Evolutionary conservation across 2,888 invertebrate genomes (phyloP).

Genomic region (Julus scanicus): DNA sequence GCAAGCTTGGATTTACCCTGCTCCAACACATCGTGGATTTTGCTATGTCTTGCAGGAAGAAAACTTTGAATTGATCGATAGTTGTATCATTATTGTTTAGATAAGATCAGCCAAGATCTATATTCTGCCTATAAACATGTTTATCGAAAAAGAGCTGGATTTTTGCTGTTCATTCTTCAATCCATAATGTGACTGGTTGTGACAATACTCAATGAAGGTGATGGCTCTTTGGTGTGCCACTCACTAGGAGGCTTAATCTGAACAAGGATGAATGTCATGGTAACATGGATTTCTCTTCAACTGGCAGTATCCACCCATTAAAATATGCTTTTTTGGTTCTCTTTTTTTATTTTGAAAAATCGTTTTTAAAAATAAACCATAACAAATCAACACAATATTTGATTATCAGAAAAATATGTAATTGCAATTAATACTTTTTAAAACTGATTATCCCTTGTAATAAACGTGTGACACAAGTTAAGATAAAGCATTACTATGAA

Average conservation of each 20-base stretch:
- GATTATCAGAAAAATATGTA: neutral
- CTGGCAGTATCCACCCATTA: neutral
- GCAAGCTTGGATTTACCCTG: neutral
- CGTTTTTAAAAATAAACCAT: neutral
- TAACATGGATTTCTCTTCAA: neutral
- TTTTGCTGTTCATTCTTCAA: slow-evolving; percentile 6
- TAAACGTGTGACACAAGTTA: neutral
- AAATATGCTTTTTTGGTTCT: neutral
- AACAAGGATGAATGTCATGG: slow-evolving; percentile 6
- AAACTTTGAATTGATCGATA: neutral
- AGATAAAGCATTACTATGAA: too few species aligned
- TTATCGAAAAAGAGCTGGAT: neutral
- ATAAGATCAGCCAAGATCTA: neutral
- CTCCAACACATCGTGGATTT: neutral
- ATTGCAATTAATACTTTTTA: neutral
- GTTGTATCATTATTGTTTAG: slow-evolving; percentile 4
- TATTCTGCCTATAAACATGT: neutral
- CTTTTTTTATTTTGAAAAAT: neutral
- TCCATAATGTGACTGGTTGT: slow-evolving; percentile 10
- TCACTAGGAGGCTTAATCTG: neutral
- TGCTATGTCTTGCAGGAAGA: neutral
- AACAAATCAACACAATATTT: neutral
- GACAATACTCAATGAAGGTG: neutral
- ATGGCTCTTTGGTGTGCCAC: neutral
- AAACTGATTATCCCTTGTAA: neutral